These are phyloP conservation scores for Pteruthius melanotis DNA, from an alignment of 2,113 vertebrate genomes.

Conservation along the genomic window DNA sequence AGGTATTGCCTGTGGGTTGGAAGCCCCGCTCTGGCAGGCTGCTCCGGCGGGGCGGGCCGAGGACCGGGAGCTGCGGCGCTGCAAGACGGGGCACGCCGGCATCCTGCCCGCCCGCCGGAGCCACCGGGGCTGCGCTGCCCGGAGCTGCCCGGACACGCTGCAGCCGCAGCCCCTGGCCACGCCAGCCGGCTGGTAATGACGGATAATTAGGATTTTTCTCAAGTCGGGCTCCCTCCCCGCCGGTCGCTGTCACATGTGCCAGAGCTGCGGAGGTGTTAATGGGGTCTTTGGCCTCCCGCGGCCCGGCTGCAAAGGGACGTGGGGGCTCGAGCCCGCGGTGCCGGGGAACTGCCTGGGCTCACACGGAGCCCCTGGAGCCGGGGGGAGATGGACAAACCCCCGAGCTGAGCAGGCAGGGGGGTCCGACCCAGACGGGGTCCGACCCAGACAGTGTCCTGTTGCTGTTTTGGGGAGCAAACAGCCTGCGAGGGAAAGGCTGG, in stretches of 20 bases:
- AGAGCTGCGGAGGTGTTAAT: conserved; percentile 24
- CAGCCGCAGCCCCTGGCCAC: conserved; percentile 20
- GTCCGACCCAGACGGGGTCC: rapidly evolving
- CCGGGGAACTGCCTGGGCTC: not conserved
- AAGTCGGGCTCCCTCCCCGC: not conserved
- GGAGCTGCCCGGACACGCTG: conserved; percentile 61
- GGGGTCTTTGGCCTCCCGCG: conserved; percentile 27
- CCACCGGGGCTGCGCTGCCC: not conserved
- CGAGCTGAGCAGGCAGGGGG: not conserved
- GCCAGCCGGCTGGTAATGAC: conserved; percentile 67
- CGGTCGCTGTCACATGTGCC: rapidly evolving
- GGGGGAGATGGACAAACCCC: not conserved
- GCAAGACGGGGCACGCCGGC: conserved; percentile 21
- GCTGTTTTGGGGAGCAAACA: not conserved
- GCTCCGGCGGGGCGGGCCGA: not conserved
- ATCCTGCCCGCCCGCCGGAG: not conserved
- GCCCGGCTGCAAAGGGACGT: not conserved
- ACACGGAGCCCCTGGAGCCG: rapidly evolving
- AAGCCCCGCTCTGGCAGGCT: not conserved
- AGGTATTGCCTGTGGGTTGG: conserved; percentile 41
- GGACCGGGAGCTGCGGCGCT: not conserved
- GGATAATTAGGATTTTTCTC: conserved; percentile 75
- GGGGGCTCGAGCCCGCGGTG: not conserved
- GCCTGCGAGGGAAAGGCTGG: not conserved
- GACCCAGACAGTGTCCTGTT: rapidly evolving